These are phyloP conservation scores for Copidosoma aretas DNA, from an alignment of 2,888 invertebrate species.

Conservation along the genomic window DNA sequence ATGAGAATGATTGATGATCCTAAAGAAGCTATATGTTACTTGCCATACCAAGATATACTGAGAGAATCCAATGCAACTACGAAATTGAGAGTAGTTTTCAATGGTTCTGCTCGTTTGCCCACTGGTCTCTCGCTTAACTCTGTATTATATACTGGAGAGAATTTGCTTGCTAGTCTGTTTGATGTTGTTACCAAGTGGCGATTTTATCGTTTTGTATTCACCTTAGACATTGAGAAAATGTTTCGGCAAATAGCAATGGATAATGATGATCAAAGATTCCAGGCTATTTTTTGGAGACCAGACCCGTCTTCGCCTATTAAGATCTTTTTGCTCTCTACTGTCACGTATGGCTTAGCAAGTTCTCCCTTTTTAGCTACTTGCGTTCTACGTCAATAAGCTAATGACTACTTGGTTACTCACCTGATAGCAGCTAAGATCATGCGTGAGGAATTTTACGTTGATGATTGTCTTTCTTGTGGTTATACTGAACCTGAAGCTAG, in stretches of 20 bases:
- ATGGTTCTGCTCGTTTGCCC: conserved; percentile 36
- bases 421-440: too few species aligned
- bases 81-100: conserved; percentile 39
- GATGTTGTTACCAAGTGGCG: conserved; percentile 29
- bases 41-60: conserved; percentile 40
- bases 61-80: conserved; percentile 32
- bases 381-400: too few species aligned
- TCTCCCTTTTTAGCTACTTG: too few species aligned
- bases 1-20: conserved; percentile 8
- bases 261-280: conserved; percentile 30
- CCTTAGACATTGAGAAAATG: conserved; percentile 41
- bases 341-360: too few species aligned
- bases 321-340: too few species aligned
- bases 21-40: conserved; percentile 22
- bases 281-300: conserved; percentile 31
- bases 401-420: too few species aligned
- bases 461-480: too few species aligned
- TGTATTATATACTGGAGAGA: conserved; percentile 33
- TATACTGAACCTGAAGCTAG: too few species aligned
- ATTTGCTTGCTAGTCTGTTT: conserved; percentile 35
- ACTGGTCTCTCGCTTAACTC: conserved; percentile 37
- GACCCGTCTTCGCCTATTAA: too few species aligned
- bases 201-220: conserved; percentile 23
- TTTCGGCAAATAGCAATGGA: conserved; percentile 35
- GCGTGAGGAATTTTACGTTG: too few species aligned